Conservation (phyloP, 2,888 invertebrate genomes). For the Sarcophaga variegata region DNA sequence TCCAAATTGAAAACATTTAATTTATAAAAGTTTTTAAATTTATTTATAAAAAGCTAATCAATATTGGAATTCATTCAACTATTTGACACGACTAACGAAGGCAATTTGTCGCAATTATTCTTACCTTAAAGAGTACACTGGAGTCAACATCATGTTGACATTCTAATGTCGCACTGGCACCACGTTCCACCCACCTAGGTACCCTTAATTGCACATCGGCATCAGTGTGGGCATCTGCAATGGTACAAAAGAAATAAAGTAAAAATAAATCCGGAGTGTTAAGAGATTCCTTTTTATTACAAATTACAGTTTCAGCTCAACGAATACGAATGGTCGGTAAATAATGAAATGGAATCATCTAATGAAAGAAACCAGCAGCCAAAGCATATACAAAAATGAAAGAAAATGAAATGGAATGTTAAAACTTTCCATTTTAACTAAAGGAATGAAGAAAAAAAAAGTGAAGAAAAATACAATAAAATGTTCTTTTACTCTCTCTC, state of each 20-base stretch:
- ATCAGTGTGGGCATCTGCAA: slow-evolving; percentile 82
- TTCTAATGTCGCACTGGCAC: slow-evolving; percentile 87
- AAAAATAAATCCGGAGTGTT: slow-evolving; percentile 32
- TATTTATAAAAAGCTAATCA: not conserved
- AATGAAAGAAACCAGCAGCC: slow-evolving; percentile 8
- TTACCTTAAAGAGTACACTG: slow-evolving; percentile 90
- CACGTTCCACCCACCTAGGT: slow-evolving; percentile 88
- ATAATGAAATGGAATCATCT: slow-evolving; percentile 54
- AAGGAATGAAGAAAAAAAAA: slow-evolving; percentile 24
- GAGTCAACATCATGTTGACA: slow-evolving; percentile 90
- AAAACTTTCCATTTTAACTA: slow-evolving; percentile 44
- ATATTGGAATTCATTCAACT: no score
- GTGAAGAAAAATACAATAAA: not conserved
- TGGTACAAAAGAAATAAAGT: slow-evolving; percentile 31
- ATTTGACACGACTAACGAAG: no score
- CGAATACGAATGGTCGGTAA: slow-evolving; percentile 10
- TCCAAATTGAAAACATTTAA: not conserved
- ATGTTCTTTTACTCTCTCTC: not conserved
- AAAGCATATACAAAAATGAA: no score
- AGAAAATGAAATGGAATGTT: slow-evolving; percentile 10
- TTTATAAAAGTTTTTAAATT: slow-evolving; percentile 7
- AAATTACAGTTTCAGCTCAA: not conserved
- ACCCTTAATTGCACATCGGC: slow-evolving; percentile 86
- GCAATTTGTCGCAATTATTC: not conserved
- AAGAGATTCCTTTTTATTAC: slow-evolving; percentile 58